Evolutionary conservation across 2,888 invertebrate genomes (phyloP).

Genomic region (Augochlorella aurata): DNA sequence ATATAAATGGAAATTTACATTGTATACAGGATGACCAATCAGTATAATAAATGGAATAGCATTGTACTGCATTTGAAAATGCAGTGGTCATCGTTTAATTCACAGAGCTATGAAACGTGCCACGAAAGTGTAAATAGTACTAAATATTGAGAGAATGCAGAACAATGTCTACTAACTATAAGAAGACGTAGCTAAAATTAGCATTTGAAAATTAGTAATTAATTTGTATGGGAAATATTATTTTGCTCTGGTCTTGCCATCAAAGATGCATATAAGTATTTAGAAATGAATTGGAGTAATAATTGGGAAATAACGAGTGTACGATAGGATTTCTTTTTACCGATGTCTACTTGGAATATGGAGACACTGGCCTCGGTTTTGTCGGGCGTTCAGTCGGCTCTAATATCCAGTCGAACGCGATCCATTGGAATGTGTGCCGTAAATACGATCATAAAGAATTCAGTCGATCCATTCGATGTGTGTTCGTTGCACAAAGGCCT

Average conservation of each 20-base stretch:
- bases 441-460: slow-evolving; percentile 18
- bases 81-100: neutral
- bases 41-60: neutral
- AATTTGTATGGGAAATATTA: neutral
- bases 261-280: neutral
- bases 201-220: neutral
- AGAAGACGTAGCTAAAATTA: neutral
- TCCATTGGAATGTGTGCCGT: slow-evolving; percentile 10
- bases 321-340: neutral
- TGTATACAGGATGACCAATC: neutral
- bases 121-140: neutral
- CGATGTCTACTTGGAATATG: neutral
- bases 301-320: neutral
- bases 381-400: neutral
- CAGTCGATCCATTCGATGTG: slow-evolving; percentile 20
- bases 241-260: neutral
- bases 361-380: neutral
- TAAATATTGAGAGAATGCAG: neutral
- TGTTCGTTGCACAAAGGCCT: slow-evolving; percentile 21
- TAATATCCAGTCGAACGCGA: slow-evolving; percentile 25
- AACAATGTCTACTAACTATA: neutral
- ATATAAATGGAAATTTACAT: neutral
- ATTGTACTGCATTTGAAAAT: neutral
- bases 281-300: neutral
- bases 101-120: neutral